Evolutionary conservation across 1,140 invertebrate genomes (phyloP).

Genomic region (Caenorhabditis latens): DNA sequence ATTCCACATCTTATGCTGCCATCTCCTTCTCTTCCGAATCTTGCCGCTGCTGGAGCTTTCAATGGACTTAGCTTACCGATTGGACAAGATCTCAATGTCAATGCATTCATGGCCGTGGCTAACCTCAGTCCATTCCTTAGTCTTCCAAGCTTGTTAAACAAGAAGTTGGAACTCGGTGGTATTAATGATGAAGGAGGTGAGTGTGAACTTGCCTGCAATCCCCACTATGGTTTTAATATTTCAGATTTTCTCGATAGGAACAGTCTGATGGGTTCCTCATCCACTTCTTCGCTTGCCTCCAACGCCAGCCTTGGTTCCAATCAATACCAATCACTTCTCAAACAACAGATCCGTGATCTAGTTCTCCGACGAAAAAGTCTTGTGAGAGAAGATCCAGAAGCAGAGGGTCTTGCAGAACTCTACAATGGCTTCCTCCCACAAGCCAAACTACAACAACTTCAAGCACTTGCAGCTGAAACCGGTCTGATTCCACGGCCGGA

Average conservation of each 20-base stretch:
- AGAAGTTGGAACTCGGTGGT: slow-evolving; percentile 47
- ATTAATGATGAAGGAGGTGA: slow-evolving; percentile 56
- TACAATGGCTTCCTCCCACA: slow-evolving; percentile 21
- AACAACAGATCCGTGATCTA: slow-evolving; percentile 76
- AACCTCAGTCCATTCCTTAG: slow-evolving; percentile 66
- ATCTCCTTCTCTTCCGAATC: slow-evolving; percentile 74
- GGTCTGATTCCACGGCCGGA: background rate
- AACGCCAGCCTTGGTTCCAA: background rate
- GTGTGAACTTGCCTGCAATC: background rate
- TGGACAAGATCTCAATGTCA: slow-evolving; percentile 65
- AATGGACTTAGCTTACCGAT: slow-evolving; percentile 5
- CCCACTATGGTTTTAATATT: too few relatives aligned
- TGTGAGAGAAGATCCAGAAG: slow-evolving; percentile 61
- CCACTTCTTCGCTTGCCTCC: slow-evolving; percentile 63
- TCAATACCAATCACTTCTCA: slow-evolving; percentile 75
- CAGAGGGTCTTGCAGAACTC: background rate
- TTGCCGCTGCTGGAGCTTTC: slow-evolving; percentile 58
- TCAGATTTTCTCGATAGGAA: slow-evolving; percentile 20
- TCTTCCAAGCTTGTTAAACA: slow-evolving; percentile 63
- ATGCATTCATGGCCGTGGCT: slow-evolving; percentile 69
- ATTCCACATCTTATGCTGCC: slow-evolving; percentile 73
- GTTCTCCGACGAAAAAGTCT: slow-evolving; percentile 74
- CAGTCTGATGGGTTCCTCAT: background rate
- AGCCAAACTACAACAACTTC: slow-evolving; percentile 54
- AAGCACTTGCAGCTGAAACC: slow-evolving; percentile 10